Evolutionary conservation across 2,113 vertebrate genomes (phyloP), one percentile per base, ranked within the genome.

Genomic region (Otolemur garnettii): DNA sequence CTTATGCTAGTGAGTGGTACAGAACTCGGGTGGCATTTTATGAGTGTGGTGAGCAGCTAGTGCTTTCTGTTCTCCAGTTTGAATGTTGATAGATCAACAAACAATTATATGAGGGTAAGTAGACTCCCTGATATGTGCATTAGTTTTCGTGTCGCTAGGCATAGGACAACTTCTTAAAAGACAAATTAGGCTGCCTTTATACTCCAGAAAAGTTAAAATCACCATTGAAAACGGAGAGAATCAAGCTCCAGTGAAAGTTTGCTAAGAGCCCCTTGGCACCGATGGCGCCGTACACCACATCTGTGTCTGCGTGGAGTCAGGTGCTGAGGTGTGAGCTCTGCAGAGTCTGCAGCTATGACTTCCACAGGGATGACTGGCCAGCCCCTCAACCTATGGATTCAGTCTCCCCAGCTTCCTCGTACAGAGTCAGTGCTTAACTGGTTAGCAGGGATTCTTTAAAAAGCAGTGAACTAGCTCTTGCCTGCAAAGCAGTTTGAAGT

Each of bases 381-480:
- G 24, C 0, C 11, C 35, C 69, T 79, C 81, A 95, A 75, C 53
- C 45, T 64, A 57, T 18, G 11, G 22, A 77, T 59, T 84, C 59
- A 53, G 35, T 75, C 91, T 91, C 78, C 89, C 66, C 42, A 68
- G 28, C 64, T 96, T 96, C 84, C 79, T 50, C 19, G 35, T 74
- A 72, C 53, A 96, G 71, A 93, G 28, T 50, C 80, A 74, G 59
- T 81, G 90, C 62, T 92, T 96, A 95, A 82, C 91, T 96, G 12
- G 80, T 97, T 96, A 93, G 87, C 93, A 94, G 80, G 45, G 28
- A 30, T 84, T 88, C 87, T 93, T 86, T 92, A 78, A 89, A 93
- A 97, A 85, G n/a, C 59, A 69, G 50, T 81, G 80, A 81, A 88
- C 92, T 92, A 64, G 64, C 82, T 95, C 69, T 86, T 91, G 42